Evolutionary conservation across 2,797 vertebrate genomes (phyloP), one percentile per base, ranked within the genome.

Genomic region (Microctenopoma stevenorrisi): DNA sequence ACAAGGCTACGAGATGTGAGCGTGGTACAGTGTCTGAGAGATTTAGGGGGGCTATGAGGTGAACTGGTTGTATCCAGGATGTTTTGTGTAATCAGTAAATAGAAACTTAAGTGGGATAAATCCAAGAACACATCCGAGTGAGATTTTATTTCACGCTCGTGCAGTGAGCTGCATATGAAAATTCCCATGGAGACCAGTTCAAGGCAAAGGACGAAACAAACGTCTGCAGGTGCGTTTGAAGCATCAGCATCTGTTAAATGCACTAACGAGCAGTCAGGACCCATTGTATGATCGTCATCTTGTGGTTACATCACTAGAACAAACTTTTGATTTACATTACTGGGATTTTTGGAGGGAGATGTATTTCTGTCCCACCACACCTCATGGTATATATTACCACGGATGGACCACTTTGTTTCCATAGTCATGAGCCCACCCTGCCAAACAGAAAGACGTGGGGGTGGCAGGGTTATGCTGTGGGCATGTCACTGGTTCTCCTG

Each of bases 121-220:
- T 38, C 37, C 37, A 38, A 12, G 18, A 30, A 54, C 40, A 11
- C 4, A n/a, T 16, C 48, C 43, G 52, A 37, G 25, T 30, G 26
- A 53, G 48, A 42, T 63, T 71, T 57, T 38, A 7, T 63, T 54
- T 58, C 42, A 37, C 66, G 60, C 56, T 38, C 33, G 61, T 60
- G 74, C 68, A 76, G 63, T 86, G 54, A 86, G 72, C 80, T 74
- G 78, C 78, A 42, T 73, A 90, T 38, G 2, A 94, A 95, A 88
- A 83, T 90, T 92, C 86, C 87, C 86, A 83, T 77, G 18, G 18
- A 18, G 18, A 18, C 18, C 18, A 18, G 18, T 18, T 18, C 18
- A 18, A 18, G 18, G 18, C 18, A 18, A 18, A 18, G 18, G 46
- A 71, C 57, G 48, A 62, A 77, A 66, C 43, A 76, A 79, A 59